Base-by-base conservation (phyloP, 2,888 invertebrate genomes). In the Ichneumoninae sp. region DNA sequence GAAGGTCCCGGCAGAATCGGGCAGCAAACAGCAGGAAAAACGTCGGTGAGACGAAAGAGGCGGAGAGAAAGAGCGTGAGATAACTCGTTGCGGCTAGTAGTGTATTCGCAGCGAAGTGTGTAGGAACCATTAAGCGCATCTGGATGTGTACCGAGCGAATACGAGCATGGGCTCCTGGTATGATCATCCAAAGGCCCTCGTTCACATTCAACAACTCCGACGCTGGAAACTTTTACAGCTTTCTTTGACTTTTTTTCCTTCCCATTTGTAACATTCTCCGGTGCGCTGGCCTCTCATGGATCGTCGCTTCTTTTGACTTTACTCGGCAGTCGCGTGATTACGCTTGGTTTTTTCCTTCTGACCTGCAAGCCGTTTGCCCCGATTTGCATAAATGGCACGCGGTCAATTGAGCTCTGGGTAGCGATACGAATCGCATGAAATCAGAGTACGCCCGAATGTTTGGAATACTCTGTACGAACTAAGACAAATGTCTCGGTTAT, bases 61-160 rank as follows among this genome's bases (percentile, higher is more conserved):
- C 30, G 81, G 69, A 77, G 85, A 76, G 86, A 86, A 85, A 88
- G 88, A 88, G 84, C 86, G 87, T 81, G 87, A 85, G 88, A 88
- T 88, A 89, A 89, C 86, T 87, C 86, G 87, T 83, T 86, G 86
- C 80, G 85, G 85, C 80, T 75, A 83, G 86, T 82, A 69, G 79
- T 75, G 81, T 65, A 87, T 86, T 76, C 83, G 82, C 74, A 69
- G 60, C 80, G 52, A 77, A 77, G 86, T 88, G 87, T 88, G 86
- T 87, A 88, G 87, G 33, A 83, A 86, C 86, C 88, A 89, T 89
- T 89, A 88, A 88, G 86, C 86, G 87, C 86, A 89, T 88, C 87
- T 72, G 86, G 85, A 84, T 87, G 87, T 89, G 88, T 86, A 78
- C 76, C 86, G 65, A 75, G 71, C 65, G 71, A 85, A 84, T 78